A percentile compares a stretch with the other conserved stretches of the same genome.
phyloP scores from a whole-genome alignment of 1,140 invertebrate species.

The Holotrichia oblita region DNA sequence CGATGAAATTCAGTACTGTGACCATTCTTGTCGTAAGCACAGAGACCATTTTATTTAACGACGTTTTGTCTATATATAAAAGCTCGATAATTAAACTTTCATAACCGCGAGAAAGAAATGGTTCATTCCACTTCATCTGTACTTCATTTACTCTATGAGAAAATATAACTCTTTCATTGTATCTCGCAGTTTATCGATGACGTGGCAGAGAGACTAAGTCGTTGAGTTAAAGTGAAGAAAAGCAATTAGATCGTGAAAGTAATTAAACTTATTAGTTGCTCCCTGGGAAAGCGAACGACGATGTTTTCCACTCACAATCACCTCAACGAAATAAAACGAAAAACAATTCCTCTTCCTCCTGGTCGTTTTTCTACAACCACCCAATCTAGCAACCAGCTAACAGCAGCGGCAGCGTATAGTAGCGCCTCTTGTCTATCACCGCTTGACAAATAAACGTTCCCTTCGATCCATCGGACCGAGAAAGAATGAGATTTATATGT shows the following conservation, averaged over 20 bases:
- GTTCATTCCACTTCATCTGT: too few relatives aligned
- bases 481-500: constrained; percentile 32
- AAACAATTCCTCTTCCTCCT: constrained; percentile 22
- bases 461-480: constrained; percentile 6
- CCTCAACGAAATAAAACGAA: constrained; percentile 7
- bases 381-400: not conserved
- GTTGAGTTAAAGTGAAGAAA: not conserved
- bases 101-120: too few relatives aligned
- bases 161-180: too few relatives aligned
- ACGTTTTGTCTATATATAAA: too few relatives aligned
- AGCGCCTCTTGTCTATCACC: constrained; percentile 28
- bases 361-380: not conserved
- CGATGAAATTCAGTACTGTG: too few relatives aligned
- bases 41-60: too few relatives aligned
- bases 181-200: not conserved
- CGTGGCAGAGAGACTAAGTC: not conserved
- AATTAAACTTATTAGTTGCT: constrained; percentile 32
- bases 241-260: constrained; percentile 28
- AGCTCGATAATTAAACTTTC: too few relatives aligned
- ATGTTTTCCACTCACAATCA: constrained; percentile 18
- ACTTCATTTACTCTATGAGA: too few relatives aligned
- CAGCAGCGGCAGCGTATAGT: not conserved
- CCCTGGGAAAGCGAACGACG: not conserved
- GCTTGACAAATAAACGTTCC: constrained; percentile 33
- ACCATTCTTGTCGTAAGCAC: too few relatives aligned